These are phyloP conservation scores for Daubentonia madagascariensis DNA, from an alignment of 2,113 vertebrate genomes.

Conservation along the genomic window DNA sequence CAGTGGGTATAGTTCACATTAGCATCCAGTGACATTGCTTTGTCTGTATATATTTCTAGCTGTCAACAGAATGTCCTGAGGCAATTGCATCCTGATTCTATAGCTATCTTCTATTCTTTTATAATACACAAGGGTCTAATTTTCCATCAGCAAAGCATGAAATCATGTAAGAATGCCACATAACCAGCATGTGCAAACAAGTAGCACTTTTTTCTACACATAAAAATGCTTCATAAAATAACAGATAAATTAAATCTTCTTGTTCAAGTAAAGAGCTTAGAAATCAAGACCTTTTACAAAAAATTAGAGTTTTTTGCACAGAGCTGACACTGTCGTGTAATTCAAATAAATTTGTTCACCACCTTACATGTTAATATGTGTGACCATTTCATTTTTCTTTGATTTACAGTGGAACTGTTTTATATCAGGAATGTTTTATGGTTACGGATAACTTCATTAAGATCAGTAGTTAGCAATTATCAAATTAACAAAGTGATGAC, in stretches of 20 bases:
- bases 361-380: conserved; percentile 64
- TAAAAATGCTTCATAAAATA: conserved; percentile 91
- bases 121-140: conserved; percentile 94
- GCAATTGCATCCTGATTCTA: conserved; percentile 93
- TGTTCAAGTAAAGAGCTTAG: conserved; percentile 83
- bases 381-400: conserved; percentile 58
- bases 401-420: conserved; percentile 66
- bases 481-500: conserved; percentile 64
- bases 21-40: conserved; percentile 94
- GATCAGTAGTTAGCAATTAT: conserved; percentile 70
- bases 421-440: conserved; percentile 58
- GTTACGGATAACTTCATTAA: conserved; percentile 71
- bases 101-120: conserved; percentile 92
- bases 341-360: conserved; percentile 66
- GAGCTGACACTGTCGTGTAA: conserved; percentile 34
- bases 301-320: conserved; percentile 69
- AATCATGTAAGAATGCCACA: conserved; percentile 95
- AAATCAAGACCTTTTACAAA: conserved; percentile 72
- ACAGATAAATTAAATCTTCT: conserved; percentile 90
- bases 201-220: conserved; percentile 87
- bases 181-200: conserved; percentile 91
- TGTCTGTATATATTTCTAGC: conserved; percentile 94
- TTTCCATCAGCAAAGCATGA: conserved; percentile 99
- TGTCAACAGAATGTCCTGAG: conserved; percentile 97
- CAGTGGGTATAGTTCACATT: conserved; percentile 94